Evolutionary conservation across 2,888 invertebrate species (phyloP).

Genomic region (Zele albiditarsus): DNA sequence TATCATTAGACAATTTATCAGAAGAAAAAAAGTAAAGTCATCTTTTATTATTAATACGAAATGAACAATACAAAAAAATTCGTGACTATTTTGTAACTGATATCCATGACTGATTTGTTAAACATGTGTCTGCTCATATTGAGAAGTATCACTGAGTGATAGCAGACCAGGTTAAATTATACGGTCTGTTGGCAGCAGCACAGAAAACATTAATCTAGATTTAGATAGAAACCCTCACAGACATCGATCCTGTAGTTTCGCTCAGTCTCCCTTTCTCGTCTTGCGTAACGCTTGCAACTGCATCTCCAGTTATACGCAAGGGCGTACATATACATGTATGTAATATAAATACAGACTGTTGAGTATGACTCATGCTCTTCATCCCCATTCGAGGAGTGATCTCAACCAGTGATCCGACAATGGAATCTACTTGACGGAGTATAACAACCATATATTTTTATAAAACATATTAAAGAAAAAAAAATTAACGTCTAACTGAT

Average conservation of each 20-base stretch:
- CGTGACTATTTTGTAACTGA: neutral
- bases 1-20: neutral
- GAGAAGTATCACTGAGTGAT: slow-evolving; percentile 4
- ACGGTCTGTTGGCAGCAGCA: slow-evolving; percentile 55
- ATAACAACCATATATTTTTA: neutral
- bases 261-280: slow-evolving; percentile 42
- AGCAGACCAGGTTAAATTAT: slow-evolving; percentile 52
- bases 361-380: slow-evolving; percentile 53
- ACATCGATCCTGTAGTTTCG: slow-evolving; percentile 41
- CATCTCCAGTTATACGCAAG: slow-evolving; percentile 36
- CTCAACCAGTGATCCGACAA: slow-evolving; percentile 51
- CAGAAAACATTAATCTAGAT: slow-evolving; percentile 63
- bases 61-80: neutral
- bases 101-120: neutral
- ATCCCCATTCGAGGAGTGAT: slow-evolving; percentile 28
- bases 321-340: neutral
- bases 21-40: neutral
- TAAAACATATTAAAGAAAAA: neutral
- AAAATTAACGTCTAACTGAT: neutral
- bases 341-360: neutral
- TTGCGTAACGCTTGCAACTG: slow-evolving; percentile 52
- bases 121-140: slow-evolving; percentile 35
- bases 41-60: slow-evolving; percentile 5
- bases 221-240: slow-evolving; percentile 46
- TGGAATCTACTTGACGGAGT: slow-evolving; percentile 2